These are phyloP conservation scores for Paramisgurnus dabryanus DNA, from an alignment of 2,113 vertebrate species.

Conservation along the genomic window DNA sequence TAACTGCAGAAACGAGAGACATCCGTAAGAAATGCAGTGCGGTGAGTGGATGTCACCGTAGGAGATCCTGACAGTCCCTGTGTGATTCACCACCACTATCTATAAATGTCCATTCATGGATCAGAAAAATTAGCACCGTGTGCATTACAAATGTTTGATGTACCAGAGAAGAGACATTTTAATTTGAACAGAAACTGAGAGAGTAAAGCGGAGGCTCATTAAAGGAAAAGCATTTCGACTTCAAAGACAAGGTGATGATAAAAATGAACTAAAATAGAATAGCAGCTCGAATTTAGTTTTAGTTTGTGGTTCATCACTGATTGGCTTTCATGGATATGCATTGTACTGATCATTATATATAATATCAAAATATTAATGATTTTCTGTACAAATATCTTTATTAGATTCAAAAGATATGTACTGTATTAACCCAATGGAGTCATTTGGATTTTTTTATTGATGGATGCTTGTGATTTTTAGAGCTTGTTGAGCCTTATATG, in stretches of 20 bases:
- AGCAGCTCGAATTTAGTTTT: background rate
- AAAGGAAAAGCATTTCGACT: background rate
- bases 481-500: too few relatives aligned
- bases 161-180: slow-evolving; percentile 26
- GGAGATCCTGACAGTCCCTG: background rate
- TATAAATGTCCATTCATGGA: background rate
- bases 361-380: too few relatives aligned
- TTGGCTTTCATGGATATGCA: too few relatives aligned
- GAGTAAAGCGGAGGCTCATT: slow-evolving; percentile 11
- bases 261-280: slow-evolving; percentile 10
- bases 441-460: too few relatives aligned
- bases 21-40: background rate
- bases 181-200: slow-evolving; percentile 29
- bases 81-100: background rate
- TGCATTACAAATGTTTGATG: slow-evolving; percentile 18
- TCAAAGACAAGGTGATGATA: slow-evolving; percentile 16
- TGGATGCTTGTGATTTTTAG: too few relatives aligned
- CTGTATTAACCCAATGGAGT: too few relatives aligned
- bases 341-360: background rate
- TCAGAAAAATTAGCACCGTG: background rate
- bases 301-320: background rate
- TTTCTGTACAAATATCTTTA: too few relatives aligned
- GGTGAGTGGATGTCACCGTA: background rate
- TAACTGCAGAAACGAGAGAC: background rate
- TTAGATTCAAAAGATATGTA: too few relatives aligned